Percentiles rank a stretch among this genome's conserved stretches.
phyloP scores from a whole-genome alignment of 2,113 vertebrate genomes.

The Austrofundulus limnaeus region DNA sequence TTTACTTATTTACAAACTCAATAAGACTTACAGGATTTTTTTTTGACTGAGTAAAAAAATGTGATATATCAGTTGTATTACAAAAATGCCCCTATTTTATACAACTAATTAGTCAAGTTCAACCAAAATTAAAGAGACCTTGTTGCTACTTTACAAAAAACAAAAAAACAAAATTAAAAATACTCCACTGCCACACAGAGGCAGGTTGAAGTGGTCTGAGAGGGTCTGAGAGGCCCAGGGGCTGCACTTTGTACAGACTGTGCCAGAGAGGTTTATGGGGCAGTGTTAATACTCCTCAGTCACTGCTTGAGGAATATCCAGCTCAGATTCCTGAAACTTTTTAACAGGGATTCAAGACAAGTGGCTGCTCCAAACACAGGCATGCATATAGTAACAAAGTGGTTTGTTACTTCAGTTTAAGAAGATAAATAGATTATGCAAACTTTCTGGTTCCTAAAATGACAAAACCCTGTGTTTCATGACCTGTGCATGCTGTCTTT shows the following conservation, averaged over 20 bases:
- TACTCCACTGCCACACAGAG: constrained; percentile 13
- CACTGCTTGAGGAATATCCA: constrained; percentile 46
- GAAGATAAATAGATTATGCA: background rate
- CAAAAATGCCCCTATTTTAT: too few species aligned
- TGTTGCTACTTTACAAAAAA: too few species aligned
- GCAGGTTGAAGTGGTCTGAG: constrained; percentile 21
- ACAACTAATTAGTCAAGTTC: too few species aligned
- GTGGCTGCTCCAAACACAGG: constrained; percentile 20
- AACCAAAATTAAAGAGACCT: too few species aligned
- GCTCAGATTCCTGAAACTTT: constrained; percentile 55
- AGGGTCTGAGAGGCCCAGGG: constrained; percentile 34
- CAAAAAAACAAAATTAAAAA: constrained; percentile 7
- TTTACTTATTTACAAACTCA: too few species aligned
- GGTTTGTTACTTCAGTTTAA: background rate
- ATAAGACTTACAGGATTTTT: too few species aligned
- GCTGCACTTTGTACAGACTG: constrained; percentile 33
- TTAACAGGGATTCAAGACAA: constrained; percentile 24
- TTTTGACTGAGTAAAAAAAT: too few species aligned
- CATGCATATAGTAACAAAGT: constrained; percentile 16
- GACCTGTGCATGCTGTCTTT: background rate
- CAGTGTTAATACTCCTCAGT: constrained; percentile 50
- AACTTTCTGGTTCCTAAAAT: background rate
- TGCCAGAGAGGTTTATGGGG: constrained; percentile 45
- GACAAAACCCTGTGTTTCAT: background rate
- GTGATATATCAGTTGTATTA: too few species aligned